A percentile compares a stretch with the other conserved stretches of the same genome.
These are phyloP conservation scores for Arvicanthis niloticus DNA, from an alignment of 2,113 vertebrate species.

Conservation along the genomic window DNA sequence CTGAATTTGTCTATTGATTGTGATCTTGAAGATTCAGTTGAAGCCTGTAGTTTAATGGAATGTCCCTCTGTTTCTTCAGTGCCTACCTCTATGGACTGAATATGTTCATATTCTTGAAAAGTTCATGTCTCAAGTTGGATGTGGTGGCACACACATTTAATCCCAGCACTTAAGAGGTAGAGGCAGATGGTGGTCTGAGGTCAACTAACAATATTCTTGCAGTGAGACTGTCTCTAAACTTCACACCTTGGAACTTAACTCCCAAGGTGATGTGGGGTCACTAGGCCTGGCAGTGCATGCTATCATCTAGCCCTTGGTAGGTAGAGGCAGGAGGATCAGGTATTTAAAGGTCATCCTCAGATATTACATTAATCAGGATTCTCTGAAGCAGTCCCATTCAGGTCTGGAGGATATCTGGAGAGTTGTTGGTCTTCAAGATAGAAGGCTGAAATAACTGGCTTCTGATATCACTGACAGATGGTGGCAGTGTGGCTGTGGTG, in stretches of 20 bases:
- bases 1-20: neutral
- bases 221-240: neutral
- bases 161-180: neutral
- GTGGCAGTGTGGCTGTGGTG: neutral
- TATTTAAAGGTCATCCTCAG: neutral
- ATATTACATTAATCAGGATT: neutral
- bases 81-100: neutral
- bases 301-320: neutral
- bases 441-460: neutral
- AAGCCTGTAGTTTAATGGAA: neutral
- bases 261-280: neutral
- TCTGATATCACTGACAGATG: neutral
- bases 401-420: no score
- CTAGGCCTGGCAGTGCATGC: neutral
- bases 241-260: neutral
- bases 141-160: neutral
- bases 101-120: neutral
- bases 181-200: neutral
- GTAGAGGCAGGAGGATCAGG: neutral
- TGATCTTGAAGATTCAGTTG: constrained; percentile 23
- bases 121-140: neutral
- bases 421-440: neutral
- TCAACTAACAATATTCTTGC: neutral
- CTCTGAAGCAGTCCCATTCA: neutral
- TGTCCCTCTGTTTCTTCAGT: neutral